A percentile compares a stretch with the other conserved stretches of the same genome.
Conservation (phyloP, 2,113 vertebrate species). For the Pelodiscus sinensis region DNA sequence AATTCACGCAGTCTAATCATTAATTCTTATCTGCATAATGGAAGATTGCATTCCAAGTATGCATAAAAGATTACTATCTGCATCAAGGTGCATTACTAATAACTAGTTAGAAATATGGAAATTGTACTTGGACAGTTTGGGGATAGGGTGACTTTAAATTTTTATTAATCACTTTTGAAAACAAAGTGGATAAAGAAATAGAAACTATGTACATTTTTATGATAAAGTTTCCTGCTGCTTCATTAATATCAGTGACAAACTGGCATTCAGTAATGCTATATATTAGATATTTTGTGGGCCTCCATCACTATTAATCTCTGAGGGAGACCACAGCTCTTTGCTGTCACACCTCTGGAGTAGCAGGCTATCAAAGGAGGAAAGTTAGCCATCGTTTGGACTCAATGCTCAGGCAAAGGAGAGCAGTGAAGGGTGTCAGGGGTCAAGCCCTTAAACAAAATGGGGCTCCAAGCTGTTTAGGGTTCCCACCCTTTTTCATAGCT, state of each 20-base stretch:
- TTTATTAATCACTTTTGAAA: conserved; percentile 29
- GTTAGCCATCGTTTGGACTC: no score
- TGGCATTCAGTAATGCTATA: not conserved
- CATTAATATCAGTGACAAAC: not conserved
- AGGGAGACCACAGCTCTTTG: no score
- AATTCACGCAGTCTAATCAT: not conserved
- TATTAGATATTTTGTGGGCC: no score
- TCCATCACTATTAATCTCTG: no score
- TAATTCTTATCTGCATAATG: not conserved
- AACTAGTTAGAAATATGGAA: not conserved
- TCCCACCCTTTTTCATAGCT: no score
- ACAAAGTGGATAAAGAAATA: not conserved
- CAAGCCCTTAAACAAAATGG: no score
- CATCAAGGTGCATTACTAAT: not conserved
- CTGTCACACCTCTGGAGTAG: no score
- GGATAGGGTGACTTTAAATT: not conserved
- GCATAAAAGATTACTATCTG: not conserved
- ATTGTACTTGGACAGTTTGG: not conserved
- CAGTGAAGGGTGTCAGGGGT: no score
- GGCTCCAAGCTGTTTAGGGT: no score
- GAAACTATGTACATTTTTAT: not conserved
- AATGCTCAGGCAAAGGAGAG: no score
- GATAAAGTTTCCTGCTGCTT: not conserved
- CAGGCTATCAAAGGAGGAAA: no score
- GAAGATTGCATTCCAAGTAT: not conserved